A percentile compares a stretch with the other conserved stretches of the same genome.
phyloP scores from a whole-genome alignment of 2,888 invertebrate genomes.

The Dimorphilus gyrociliatus region DNA sequence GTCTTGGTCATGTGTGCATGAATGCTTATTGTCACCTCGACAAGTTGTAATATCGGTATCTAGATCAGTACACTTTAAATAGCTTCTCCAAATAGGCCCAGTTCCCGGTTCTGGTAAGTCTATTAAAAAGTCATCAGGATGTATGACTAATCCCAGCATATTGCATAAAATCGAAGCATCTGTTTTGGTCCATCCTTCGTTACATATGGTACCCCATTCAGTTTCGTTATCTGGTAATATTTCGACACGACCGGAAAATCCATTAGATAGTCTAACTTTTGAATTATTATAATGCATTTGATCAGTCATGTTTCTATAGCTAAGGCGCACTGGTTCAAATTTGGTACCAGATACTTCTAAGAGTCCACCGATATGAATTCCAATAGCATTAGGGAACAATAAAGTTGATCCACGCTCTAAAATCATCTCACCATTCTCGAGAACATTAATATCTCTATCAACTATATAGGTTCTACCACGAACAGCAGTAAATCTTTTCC shows the following conservation, averaged over 20 bases:
- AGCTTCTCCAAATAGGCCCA: slow-evolving; percentile 43
- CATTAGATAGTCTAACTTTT: slow-evolving; percentile 64
- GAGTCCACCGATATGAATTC: slow-evolving; percentile 32
- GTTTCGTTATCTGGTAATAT: slow-evolving; percentile 62
- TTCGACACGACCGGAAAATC: slow-evolving; percentile 66
- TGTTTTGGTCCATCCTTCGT: slow-evolving; percentile 73
- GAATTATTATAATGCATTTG: slow-evolving; percentile 35
- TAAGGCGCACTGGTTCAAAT: not conserved
- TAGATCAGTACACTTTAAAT: slow-evolving; percentile 74
- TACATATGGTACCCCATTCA: slow-evolving; percentile 92
- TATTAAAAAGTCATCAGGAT: slow-evolving; percentile 76
- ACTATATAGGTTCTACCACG: slow-evolving; percentile 52
- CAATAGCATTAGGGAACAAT: slow-evolving; percentile 70
- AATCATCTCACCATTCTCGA: slow-evolving; percentile 76
- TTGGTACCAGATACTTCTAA: not conserved
- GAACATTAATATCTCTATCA: slow-evolving; percentile 75
- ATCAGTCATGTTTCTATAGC: not conserved
- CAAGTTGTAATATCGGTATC: slow-evolving; percentile 79
- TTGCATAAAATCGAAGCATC: slow-evolving; percentile 86
- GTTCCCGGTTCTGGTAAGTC: slow-evolving; percentile 40
- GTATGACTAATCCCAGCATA: slow-evolving; percentile 76
- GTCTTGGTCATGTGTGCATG: slow-evolving; percentile 38
- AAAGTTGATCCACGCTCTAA: slow-evolving; percentile 73
- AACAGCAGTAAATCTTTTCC: slow-evolving; percentile 7
- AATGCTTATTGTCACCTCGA: slow-evolving; percentile 55